Conservation (phyloP, 2,888 invertebrate genomes). For the Drosophila pegasa region DNA sequence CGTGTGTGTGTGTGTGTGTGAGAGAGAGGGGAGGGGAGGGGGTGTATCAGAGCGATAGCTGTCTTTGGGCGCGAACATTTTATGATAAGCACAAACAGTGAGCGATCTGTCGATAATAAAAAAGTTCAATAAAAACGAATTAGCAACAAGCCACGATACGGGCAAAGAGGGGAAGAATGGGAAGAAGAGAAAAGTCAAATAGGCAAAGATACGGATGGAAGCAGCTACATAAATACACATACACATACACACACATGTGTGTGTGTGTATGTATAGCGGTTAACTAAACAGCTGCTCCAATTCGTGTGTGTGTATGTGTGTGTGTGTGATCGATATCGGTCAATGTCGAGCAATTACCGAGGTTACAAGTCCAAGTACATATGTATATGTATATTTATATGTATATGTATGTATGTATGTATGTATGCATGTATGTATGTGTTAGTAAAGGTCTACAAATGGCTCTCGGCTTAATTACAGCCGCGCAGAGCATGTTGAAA, state of each 20-base stretch:
- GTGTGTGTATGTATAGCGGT: neutral
- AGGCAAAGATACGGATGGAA: slow-evolving; percentile 8
- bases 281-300: slow-evolving; percentile 29
- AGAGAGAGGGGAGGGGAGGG: too few species aligned
- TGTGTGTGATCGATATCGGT: slow-evolving; percentile 48
- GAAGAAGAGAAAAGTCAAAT: slow-evolving; percentile 21
- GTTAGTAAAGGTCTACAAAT: slow-evolving; percentile 19
- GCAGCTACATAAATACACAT: neutral
- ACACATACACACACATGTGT: neutral
- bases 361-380: slow-evolving; percentile 4
- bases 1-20: neutral
- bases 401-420: neutral
- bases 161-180: slow-evolving; percentile 14
- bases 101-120: slow-evolving; percentile 66
- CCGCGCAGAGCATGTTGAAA: slow-evolving; percentile 23
- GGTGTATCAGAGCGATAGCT: slow-evolving; percentile 7
- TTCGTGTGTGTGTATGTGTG: neutral
- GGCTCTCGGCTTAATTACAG: slow-evolving; percentile 31
- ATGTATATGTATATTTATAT: neutral
- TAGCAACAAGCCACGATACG: slow-evolving; percentile 67
- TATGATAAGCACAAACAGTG: slow-evolving; percentile 56
- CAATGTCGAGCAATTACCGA: slow-evolving; percentile 52
- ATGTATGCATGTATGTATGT: neutral
- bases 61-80: slow-evolving; percentile 31
- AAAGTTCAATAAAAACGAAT: slow-evolving; percentile 66